Evolutionary conservation across 2,113 vertebrate species (phyloP).

Genomic region (Chaetura pelagica): DNA sequence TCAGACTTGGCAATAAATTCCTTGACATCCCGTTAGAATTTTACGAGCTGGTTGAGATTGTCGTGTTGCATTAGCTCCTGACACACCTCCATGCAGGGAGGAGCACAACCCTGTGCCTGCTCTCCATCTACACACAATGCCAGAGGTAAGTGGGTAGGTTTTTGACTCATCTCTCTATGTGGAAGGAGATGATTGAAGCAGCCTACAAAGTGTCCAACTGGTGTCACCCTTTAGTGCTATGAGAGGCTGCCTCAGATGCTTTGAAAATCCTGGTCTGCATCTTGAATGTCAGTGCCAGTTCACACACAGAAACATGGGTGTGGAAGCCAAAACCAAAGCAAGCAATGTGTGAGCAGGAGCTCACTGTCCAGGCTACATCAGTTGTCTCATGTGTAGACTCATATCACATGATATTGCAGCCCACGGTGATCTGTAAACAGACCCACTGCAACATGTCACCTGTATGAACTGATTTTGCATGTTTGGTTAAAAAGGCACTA

Average conservation of each 20-base stretch:
- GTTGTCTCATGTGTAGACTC: fast-evolving
- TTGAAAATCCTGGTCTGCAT: neutral
- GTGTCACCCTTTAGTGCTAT: neutral
- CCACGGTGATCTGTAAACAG: neutral
- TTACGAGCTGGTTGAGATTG: constrained; percentile 3
- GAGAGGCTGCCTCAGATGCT: neutral
- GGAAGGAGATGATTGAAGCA: neutral
- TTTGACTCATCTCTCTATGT: neutral
- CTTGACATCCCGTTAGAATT: neutral
- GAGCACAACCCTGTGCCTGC: neutral
- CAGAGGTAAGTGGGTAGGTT: neutral
- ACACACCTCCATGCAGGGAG: neutral
- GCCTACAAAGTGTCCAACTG: neutral
- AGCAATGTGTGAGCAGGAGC: neutral
- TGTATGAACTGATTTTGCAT: neutral
- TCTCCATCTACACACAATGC: neutral
- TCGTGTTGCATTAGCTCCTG: neutral
- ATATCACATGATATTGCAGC: neutral
- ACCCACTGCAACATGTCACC: neutral
- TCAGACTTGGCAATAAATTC: neutral
- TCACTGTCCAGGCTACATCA: neutral
- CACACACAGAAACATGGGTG: neutral
- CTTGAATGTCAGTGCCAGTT: too few relatives aligned
- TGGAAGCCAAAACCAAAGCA: neutral
- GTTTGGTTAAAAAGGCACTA: neutral